Conservation (phyloP, 2,113 vertebrate species). For the Syrmaticus mikado region DNA sequence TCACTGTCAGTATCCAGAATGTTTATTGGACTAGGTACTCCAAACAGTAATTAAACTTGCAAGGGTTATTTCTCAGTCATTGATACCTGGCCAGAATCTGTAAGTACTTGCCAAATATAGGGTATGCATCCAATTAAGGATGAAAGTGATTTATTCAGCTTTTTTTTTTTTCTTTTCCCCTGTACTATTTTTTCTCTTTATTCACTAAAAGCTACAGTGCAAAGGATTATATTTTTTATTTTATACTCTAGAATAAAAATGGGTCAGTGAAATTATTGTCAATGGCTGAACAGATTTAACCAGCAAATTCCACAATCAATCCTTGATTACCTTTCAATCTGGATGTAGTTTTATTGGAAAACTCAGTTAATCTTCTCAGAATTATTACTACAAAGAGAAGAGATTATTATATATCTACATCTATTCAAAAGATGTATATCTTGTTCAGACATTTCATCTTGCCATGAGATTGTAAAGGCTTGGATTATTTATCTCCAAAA, state of each 20-base stretch:
- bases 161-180: background rate
- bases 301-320: background rate
- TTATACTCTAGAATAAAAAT: background rate
- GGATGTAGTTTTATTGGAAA: background rate
- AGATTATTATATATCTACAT: background rate
- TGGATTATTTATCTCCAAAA: background rate
- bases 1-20: background rate
- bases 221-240: background rate
- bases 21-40: background rate
- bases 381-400: slow-evolving; percentile 46
- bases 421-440: slow-evolving; percentile 10
- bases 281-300: slow-evolving; percentile 2
- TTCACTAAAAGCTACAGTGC: background rate
- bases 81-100: background rate
- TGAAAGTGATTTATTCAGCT: background rate
- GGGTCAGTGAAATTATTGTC: background rate
- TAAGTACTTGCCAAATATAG: background rate
- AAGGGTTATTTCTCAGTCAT: background rate
- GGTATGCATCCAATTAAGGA: background rate
- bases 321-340: slow-evolving; percentile 17
- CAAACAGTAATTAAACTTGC: background rate
- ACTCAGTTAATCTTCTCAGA: slow-evolving; percentile 6
- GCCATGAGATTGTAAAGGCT: background rate
- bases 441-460: background rate
- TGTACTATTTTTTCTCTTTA: background rate